Evolutionary conservation across 2,797 vertebrate genomes (phyloP).

Genomic region (Epinephelus malabaricus): DNA sequence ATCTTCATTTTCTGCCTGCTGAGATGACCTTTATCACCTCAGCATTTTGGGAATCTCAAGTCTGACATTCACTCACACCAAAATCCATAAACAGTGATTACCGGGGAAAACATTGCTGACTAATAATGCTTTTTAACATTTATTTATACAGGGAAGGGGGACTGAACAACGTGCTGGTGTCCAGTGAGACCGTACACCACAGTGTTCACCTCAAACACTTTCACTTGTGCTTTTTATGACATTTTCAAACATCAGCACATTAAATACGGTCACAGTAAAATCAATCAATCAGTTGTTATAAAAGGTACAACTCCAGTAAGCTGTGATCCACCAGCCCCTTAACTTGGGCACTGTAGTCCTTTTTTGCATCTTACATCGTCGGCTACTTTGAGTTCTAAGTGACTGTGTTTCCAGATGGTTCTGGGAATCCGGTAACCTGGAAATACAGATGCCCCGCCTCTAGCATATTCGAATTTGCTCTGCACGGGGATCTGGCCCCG

Average conservation of each 20-base stretch:
- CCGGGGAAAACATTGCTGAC: conserved; percentile 8
- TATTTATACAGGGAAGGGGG: neutral
- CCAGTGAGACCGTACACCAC: neutral
- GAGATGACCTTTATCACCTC: conserved; percentile 17
- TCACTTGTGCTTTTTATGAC: neutral
- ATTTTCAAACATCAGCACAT: neutral
- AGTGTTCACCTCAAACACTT: neutral
- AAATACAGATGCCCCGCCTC: too few species aligned
- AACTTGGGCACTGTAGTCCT: too few species aligned
- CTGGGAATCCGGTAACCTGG: too few species aligned
- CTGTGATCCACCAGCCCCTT: too few species aligned
- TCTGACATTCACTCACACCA: conserved; percentile 35
- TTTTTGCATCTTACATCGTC: too few species aligned
- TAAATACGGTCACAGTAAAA: neutral
- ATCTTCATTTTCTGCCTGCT: conserved; percentile 5
- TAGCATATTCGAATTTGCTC: too few species aligned
- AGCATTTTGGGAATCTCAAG: conserved; percentile 18
- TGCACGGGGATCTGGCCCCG: too few species aligned
- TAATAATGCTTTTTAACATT: conserved; percentile 26
- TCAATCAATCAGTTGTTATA: too few species aligned
- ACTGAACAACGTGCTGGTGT: neutral
- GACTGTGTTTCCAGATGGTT: too few species aligned
- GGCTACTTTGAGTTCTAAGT: too few species aligned
- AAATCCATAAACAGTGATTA: conserved; percentile 41
- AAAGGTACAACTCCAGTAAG: too few species aligned